These are phyloP conservation scores for Eriocheir sinensis DNA, from an alignment of 1,140 invertebrate genomes.

Conservation along the genomic window DNA sequence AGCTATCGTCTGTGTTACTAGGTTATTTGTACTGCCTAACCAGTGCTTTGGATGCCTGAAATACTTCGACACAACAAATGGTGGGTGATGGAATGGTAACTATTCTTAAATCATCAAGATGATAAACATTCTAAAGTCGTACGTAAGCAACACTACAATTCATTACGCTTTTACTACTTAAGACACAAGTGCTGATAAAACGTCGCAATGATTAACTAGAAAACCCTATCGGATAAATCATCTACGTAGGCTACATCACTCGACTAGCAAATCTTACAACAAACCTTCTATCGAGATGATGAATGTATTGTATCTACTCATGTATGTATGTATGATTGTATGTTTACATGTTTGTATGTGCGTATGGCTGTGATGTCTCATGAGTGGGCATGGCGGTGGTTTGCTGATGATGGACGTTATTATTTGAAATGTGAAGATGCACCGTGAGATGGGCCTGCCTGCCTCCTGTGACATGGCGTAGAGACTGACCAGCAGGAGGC, in stretches of 20 bases:
- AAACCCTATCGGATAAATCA: too few relatives aligned
- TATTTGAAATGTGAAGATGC: conserved; percentile 9
- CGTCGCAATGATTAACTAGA: too few relatives aligned
- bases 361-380: background rate
- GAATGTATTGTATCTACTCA: background rate
- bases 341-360: background rate
- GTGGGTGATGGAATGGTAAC: background rate
- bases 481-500: background rate
- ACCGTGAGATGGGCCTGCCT: background rate
- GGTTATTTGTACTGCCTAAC: background rate
- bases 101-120: too few relatives aligned
- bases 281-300: background rate
- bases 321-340: background rate
- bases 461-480: background rate
- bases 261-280: background rate
- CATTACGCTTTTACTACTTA: too few relatives aligned
- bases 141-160: too few relatives aligned
- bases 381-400: background rate
- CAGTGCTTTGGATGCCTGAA: background rate
- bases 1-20: background rate
- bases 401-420: background rate
- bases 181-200: too few relatives aligned
- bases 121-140: too few relatives aligned
- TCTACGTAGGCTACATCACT: background rate
- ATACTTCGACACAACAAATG: background rate